Conservation (phyloP, 2,797 vertebrate genomes). For the Leuciscus waleckii region DNA sequence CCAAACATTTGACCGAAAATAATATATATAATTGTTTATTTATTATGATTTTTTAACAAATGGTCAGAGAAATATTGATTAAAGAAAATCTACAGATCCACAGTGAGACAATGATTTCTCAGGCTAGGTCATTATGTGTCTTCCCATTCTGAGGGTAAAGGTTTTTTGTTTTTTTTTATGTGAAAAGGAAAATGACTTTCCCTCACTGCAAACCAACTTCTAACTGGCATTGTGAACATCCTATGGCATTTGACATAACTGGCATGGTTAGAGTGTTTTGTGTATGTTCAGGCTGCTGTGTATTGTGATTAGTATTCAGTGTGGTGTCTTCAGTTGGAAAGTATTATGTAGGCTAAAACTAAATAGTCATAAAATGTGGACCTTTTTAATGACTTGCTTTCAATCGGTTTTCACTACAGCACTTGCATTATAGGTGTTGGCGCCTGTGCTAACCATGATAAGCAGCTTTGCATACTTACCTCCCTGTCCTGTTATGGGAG, state of each 20-base stretch:
- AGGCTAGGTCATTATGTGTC: not conserved
- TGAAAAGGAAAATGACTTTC: not conserved
- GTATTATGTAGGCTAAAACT: conserved; percentile 34
- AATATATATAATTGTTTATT: not conserved
- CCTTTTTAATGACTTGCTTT: conserved; percentile 39
- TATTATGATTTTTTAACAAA: not conserved
- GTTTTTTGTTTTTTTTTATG: not conserved
- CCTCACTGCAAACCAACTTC: not conserved
- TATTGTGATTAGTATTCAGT: conserved; percentile 37
- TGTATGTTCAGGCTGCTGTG: conserved; percentile 3
- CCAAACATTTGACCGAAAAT: not conserved
- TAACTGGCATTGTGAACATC: conserved; percentile 6
- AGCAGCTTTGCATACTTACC: conserved; percentile 55
- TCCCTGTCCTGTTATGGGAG: conserved; percentile 32
- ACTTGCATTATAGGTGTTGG: conserved; percentile 25
- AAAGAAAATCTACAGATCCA: not conserved
- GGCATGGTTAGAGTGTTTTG: conserved; percentile 7
- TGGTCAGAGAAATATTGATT: not conserved
- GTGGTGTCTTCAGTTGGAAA: conserved; percentile 4
- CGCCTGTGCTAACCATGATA: conserved; percentile 47
- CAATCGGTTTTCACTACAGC: conserved; percentile 32
- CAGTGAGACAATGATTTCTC: not conserved
- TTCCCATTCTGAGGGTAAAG: not conserved
- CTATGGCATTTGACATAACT: conserved; percentile 19
- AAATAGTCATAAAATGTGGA: conserved; percentile 20